These are phyloP conservation scores for Diadema setosum DNA, from an alignment of 35 echinoderm and acorn worm genomes.

Conservation along the genomic window DNA sequence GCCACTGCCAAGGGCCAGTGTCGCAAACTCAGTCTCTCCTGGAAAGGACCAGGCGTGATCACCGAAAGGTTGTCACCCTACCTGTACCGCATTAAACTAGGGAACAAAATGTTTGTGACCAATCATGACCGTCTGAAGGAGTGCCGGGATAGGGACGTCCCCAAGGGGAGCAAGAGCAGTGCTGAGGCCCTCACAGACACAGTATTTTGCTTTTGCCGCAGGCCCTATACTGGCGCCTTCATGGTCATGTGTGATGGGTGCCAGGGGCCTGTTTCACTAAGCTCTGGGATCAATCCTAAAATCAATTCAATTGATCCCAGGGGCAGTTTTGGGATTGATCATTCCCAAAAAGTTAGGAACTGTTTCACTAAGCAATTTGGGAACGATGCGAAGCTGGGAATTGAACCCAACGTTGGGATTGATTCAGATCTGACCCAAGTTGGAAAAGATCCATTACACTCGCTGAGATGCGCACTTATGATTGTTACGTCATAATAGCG, in stretches of 20 bases:
- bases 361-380: no score
- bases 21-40: neutral
- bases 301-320: no score
- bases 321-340: no score
- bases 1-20: neutral
- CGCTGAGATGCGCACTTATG: no score
- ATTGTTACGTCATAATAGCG: no score
- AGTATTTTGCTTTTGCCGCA: neutral
- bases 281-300: no score
- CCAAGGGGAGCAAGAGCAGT: neutral
- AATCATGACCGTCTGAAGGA: conserved; percentile 26
- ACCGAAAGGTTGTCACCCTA: neutral
- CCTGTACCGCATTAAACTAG: conserved; percentile 1
- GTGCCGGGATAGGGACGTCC: neutral
- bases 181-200: neutral
- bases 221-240: neutral
- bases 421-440: no score
- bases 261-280: no score
- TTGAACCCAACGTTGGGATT: no score
- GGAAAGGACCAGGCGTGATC: conserved; percentile 3
- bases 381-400: no score
- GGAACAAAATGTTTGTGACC: neutral
- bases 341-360: no score
- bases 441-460: no score
- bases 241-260: neutral